Evolutionary conservation across 2,888 invertebrate genomes (phyloP), one percentile per base, ranked within the genome.

Genomic region (Cryptus viduatorius): DNA sequence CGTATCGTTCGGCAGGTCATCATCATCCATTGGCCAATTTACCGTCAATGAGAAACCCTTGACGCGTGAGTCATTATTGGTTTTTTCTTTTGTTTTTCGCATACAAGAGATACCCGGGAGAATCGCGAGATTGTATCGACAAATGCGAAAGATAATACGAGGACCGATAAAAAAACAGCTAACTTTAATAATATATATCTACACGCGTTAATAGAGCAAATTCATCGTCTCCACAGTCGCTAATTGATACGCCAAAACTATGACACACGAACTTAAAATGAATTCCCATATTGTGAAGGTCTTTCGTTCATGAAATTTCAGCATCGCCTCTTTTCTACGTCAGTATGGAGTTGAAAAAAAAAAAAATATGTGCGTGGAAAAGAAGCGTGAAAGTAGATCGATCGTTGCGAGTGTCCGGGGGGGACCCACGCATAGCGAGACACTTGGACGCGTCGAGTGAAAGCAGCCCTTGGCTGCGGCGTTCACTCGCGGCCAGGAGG

Each of bases 1-100:
- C 89, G 87, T 89, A 89, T 89, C 85, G 88, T 88, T 88, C 87
- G 87, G 84, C 87, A 86, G 88, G 89, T 90, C 88, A 89, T 85
- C 85, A 85, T 81, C 75, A 79, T 84, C 64, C 61, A 31, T 24
- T 31, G 65, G 29, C 3, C 37, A 14, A 29, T n/a, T 19, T 1
- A 8, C 19, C 7, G 19, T 29, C 10, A 29, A 24, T 29, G 2
- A 48, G 37, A 37, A 37, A 37, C 4, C 37, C 37, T 37, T 7
- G 37, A 37, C 5, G 37, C 8, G 5, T 0, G 37, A 37, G 8
- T 8, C 7, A 37, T 37, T 8, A 8, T 37, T 7, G 24, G 24
- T 24, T 24, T 24, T 24, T 37, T 37, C 7, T 37, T 5, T 37
- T 37, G 4, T 56, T 64, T 42, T 65, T 19, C 14, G 24, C 12